Percentiles rank a stretch among this genome's conserved stretches.
These are phyloP conservation scores for Ormyrus rosae DNA, from an alignment of 2,888 invertebrate species.

Conservation along the genomic window DNA sequence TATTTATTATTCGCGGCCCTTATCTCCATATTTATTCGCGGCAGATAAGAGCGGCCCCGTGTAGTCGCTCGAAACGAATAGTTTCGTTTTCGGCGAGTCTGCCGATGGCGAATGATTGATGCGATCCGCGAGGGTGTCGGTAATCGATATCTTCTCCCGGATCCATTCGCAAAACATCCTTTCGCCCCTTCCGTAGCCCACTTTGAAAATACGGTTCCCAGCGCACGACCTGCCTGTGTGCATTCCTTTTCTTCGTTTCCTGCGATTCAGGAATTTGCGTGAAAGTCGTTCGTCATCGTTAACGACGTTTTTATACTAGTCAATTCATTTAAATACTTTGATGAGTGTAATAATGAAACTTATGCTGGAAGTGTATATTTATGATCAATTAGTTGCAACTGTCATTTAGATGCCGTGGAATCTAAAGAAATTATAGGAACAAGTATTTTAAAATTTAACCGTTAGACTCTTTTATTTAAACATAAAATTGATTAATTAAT, in stretches of 20 bases:
- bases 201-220: constrained; percentile 24
- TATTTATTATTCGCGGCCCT: constrained; percentile 53
- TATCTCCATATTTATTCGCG: constrained; percentile 55
- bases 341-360: too few relatives aligned
- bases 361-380: too few relatives aligned
- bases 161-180: constrained; percentile 51
- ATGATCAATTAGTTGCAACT: too few relatives aligned
- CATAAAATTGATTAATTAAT: too few relatives aligned
- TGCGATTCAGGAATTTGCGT: background rate
- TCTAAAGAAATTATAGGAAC: too few relatives aligned
- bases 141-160: constrained; percentile 52
- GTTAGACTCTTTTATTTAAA: too few relatives aligned
- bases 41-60: constrained; percentile 47
- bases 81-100: background rate
- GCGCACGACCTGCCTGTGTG: constrained; percentile 1
- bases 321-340: too few relatives aligned
- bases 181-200: constrained; percentile 1
- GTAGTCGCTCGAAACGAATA: too few relatives aligned
- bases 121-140: constrained; percentile 44
- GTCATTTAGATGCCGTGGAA: too few relatives aligned
- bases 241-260: constrained; percentile 6
- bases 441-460: too few relatives aligned
- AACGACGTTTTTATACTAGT: background rate
- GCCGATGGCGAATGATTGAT: constrained; percentile 58
- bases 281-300: constrained; percentile 46